phyloP scores from a whole-genome alignment of 2,888 invertebrate species.

The Terebella lapidaria region DNA sequence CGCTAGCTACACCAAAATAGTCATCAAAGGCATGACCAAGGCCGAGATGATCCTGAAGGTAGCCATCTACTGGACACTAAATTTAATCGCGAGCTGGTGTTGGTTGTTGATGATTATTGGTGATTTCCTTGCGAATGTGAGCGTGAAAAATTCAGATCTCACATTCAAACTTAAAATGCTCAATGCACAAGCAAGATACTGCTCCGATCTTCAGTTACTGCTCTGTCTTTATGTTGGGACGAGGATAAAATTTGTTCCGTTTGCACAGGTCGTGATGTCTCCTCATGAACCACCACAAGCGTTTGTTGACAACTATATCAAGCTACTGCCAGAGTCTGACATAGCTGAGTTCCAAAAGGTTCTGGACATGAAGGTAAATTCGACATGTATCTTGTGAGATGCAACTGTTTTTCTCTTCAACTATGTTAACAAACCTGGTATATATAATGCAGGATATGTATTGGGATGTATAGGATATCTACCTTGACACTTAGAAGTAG shows the following conservation, averaged over 20 bases:
- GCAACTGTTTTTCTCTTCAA: not conserved
- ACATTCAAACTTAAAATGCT: not conserved
- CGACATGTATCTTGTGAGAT: too few species aligned
- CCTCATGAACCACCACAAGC: conserved; percentile 73
- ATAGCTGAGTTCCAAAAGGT: conserved; percentile 88
- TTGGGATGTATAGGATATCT: too few species aligned
- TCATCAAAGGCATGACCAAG: conserved; percentile 87
- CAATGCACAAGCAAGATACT: too few species aligned
- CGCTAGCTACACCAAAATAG: conserved; percentile 66
- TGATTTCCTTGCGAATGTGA: not conserved
- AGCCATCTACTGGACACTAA: too few species aligned
- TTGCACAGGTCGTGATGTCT: conserved; percentile 89
- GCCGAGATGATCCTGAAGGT: conserved; percentile 97
- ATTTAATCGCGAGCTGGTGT: not conserved
- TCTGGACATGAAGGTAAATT: conserved; percentile 82
- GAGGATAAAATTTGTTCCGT: too few species aligned
- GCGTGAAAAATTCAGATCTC: not conserved
- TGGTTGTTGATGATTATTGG: not conserved
- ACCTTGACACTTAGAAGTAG: too few species aligned
- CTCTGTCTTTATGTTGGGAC: too few species aligned
- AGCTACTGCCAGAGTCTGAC: conserved; percentile 83
- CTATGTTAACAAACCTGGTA: not conserved
- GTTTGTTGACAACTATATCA: conserved; percentile 82
- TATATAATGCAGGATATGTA: too few species aligned
- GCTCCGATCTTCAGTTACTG: too few species aligned